Evolutionary conservation across 2,113 vertebrate species (phyloP), one percentile per base, ranked within the genome.

Genomic region (Ctenomys sociabilis): DNA sequence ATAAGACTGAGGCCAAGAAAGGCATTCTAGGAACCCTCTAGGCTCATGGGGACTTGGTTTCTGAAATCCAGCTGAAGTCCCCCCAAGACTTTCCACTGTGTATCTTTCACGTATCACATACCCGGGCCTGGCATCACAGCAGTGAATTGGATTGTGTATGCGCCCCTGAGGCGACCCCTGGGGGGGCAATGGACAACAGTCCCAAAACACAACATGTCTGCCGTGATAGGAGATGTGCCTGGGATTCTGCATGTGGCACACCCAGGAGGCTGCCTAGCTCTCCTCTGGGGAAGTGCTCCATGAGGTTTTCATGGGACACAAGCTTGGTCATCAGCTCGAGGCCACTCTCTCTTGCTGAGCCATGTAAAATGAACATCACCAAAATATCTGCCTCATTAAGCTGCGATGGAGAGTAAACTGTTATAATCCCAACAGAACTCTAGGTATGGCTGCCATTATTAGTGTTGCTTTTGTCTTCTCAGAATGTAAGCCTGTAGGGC

Each of bases 221-320:
- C 9, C 28, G 6, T 3, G 10, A 32, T 28, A 17, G 43, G 43
- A 85, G 83, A 7, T 11, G 0, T 0, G 7, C 19, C 85, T 80
- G 28, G 61, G 59, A 28, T 57, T 28, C n/a, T 78, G 8, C 16
- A 5, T 52, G 73, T 5, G 1, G 43, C 1, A 8, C 5, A 32
- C 75, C 3, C 2, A 2, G 3, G 3, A 35, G 40, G 22, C 40
- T 0, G 0, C 72, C 85, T 11, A 6, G 68, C 1, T 35, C 30
- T 72, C 13, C 35, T 63, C 10, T 10, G 17, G 26, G 45, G 30
- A 57, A 43, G n/a, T 0, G 22, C 24, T 52, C 16, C 0, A 5
- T 26, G 22, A 1, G n/a, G 59, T 54, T 30, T 94, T 89, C 35
- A n/a, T 73, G 37, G 61, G 57, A 4, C 17, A 35, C 21, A 64